Evolutionary conservation across 2,797 vertebrate genomes (phyloP), one percentile per base, ranked within the genome.

Genomic region (Arrhamphus sclerolepis): DNA sequence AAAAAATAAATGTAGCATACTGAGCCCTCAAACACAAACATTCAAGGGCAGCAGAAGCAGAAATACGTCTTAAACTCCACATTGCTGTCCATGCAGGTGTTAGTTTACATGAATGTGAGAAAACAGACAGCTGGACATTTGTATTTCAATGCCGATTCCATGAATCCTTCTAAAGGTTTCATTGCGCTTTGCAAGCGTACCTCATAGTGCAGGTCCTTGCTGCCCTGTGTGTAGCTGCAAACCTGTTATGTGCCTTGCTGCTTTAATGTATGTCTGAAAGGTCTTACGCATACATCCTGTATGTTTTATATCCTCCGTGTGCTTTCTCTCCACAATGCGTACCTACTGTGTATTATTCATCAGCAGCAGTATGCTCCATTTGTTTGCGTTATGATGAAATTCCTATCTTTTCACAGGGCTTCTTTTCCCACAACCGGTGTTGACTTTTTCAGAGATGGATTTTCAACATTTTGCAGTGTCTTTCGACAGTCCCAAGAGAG

Each of bases 21-120:
- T 55, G 49, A 31, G 17, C 38, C 26, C 48, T 77, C 49, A 46
- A 47, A 58, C 38, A n/a, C 65, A 56, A 66, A 77, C 42, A 48
- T 51, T 46, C 31, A 31, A 5, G 16, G 38, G 44, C 38, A 66
- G 38, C 72, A 56, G 72, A 60, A 62, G 43, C 14, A 7, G n/a
- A 10, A 62, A 44, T 17, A n/a, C 26, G 60, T 53, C 21, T 47
- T 58, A 46, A 44, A 31, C 19, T 26, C 28, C 52, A 40, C 11
- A 11, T 42, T 46, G 60, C 9, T 56, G 48, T 53, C 31, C 46
- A 47, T 51, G 48, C 70, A 66, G 64, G 44, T 50, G 54, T 39
- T 46, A 29, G 24, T 66, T 61, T 24, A 51, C 57, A 62, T 56
- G 29, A 61, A 58, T 41, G 28, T 42, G 29, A 29, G 39, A 26